Evolutionary conservation across 2,113 vertebrate genomes (phyloP), one percentile per base, ranked within the genome.

Genomic region (Vireo altiloquus): DNA sequence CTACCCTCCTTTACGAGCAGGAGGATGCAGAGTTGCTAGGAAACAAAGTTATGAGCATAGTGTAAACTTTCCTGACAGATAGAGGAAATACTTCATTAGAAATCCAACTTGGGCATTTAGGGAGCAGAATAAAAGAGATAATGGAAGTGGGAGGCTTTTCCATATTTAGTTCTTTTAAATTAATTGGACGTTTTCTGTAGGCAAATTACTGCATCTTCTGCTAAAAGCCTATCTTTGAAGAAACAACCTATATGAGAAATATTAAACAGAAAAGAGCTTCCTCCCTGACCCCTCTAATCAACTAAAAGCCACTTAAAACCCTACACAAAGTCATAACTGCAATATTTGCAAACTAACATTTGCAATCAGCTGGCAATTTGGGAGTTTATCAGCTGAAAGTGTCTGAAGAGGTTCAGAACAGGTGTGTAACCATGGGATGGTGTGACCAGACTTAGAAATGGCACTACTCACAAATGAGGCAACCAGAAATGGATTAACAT

Each of bases 21-120:
- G 85, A 91, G n/a, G 53, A 87, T 84, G 61, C 42, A 72, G 61
- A 61, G 93, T 95, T 95, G 87, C 95, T 94, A 89, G 93, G 96
- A 95, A 87, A 94, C 92, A 82, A 92, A 92, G 53, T 92, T 91
- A 68, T 19, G 33, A 75, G 76, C 61, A n/a, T 24, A 75, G 8
- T 7, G 28, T 84, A 91, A 95, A 93, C 60, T 94, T 92, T 37
- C 71, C 60, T 85, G 74, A 87, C 93, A 92, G 42, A 33, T 49
- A 76, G 49, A 91, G 65, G 61, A 94, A 95, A 92, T 44, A 89
- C 27, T 90, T 88, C 54, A 50, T 88, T 69, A 69, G 33, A 83
- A 87, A 64, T 75, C 83, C 56, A 64, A 81, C 52, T 13, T 37
- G 33, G 72, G 52, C 44, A 84, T 90, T 90, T 64, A 81, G 75